Evolutionary conservation across 2,113 vertebrate genomes (phyloP).

Genomic region (Bufo gargarizans): DNA sequence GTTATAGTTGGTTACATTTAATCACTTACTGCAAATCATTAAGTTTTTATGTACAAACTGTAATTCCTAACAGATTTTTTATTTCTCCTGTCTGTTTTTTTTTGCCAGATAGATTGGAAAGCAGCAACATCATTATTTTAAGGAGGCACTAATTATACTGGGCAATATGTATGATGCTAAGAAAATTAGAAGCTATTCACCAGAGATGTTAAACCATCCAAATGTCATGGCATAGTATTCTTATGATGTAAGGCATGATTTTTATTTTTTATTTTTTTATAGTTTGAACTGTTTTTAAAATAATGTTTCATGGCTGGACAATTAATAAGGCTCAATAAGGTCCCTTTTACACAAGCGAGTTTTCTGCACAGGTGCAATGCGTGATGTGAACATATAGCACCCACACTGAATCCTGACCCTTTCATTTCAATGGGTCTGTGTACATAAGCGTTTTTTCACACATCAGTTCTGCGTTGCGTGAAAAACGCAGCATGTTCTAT

Average conservation of each 20-base stretch:
- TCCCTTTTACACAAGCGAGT: no score
- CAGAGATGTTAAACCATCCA: neutral
- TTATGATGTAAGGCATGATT: neutral
- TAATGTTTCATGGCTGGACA: no score
- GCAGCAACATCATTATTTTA: constrained; percentile 31
- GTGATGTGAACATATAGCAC: no score
- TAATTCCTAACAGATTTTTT: constrained; percentile 30
- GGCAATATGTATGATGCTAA: constrained; percentile 29
- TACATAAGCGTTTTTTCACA: no score
- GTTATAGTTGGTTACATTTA: constrained; percentile 19
- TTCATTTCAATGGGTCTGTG: no score
- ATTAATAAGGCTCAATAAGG: no score
- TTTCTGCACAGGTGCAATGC: no score
- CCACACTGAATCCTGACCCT: no score
- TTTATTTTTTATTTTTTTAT: no score
- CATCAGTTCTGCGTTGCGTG: no score
- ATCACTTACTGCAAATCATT: constrained; percentile 43
- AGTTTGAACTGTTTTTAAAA: no score
- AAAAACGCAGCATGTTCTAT: no score
- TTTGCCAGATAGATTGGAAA: constrained; percentile 39
- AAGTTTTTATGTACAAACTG: constrained; percentile 37
- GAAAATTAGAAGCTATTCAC: constrained; percentile 25
- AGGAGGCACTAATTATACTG: constrained; percentile 7
- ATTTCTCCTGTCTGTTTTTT: constrained; percentile 3
- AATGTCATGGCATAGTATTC: neutral